These are phyloP conservation scores for Lissocephala sabroskyi DNA, from an alignment of 2,888 invertebrate genomes.

Conservation along the genomic window DNA sequence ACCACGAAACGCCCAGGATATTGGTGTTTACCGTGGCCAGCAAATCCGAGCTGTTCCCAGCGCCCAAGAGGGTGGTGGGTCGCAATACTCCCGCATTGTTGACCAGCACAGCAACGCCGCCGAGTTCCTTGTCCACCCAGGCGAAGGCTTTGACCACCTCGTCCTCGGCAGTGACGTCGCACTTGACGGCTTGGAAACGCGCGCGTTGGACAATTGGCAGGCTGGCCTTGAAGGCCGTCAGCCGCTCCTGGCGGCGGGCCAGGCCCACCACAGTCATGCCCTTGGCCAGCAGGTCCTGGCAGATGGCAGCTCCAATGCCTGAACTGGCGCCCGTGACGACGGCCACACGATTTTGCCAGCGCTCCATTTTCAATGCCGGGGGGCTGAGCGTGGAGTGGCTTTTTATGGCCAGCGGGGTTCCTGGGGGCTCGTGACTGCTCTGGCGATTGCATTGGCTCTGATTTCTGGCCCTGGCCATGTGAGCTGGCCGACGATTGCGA, in stretches of 20 bases:
- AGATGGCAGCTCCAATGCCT: conserved; percentile 47
- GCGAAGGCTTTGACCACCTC: conserved; percentile 74
- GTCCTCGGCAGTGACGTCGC: conserved; percentile 74
- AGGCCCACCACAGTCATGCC: conserved; percentile 71
- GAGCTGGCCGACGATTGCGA: no score
- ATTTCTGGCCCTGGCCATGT: no score
- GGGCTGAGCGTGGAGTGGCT: no score
- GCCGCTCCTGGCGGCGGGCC: conserved; percentile 71
- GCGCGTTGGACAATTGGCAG: conserved; percentile 37
- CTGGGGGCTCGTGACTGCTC: no score
- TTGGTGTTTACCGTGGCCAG: conserved; percentile 72
- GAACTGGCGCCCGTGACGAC: conserved; percentile 48
- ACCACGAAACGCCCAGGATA: conserved; percentile 71
- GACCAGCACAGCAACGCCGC: conserved; percentile 75
- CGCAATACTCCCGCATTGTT: conserved; percentile 74
- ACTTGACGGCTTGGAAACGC: conserved; percentile 70
- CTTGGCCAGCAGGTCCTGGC: conserved; percentile 32
- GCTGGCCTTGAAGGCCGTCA: conserved; percentile 52
- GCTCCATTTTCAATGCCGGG: not conserved
- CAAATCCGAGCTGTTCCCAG: conserved; percentile 44
- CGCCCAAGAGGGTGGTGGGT: conserved; percentile 21
- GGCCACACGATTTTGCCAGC: not conserved
- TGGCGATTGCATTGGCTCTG: no score
- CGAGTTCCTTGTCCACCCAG: conserved; percentile 72
- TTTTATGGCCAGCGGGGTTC: no score